phyloP scores from a whole-genome alignment of 2,797 vertebrate species.

The Eospalax fontanierii region DNA sequence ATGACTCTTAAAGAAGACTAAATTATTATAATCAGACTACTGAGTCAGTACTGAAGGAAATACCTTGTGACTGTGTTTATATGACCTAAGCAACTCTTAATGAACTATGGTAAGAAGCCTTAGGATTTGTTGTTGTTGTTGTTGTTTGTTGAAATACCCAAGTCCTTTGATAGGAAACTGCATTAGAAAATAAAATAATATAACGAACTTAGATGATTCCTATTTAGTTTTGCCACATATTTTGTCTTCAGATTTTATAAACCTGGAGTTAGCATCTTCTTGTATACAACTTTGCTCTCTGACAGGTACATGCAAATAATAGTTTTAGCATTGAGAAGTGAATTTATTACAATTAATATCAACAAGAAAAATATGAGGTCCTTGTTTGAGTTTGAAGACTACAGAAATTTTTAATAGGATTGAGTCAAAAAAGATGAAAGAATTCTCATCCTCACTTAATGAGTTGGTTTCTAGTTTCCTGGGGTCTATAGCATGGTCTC shows the following conservation, averaged over 20 bases:
- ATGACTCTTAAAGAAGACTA: too few species aligned
- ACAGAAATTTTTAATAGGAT: neutral
- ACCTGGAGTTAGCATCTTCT: neutral
- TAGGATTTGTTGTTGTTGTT: too few species aligned
- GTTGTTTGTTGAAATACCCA: neutral
- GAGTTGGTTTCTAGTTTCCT: neutral
- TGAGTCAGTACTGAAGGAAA: too few species aligned
- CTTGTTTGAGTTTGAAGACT: neutral
- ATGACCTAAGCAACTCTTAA: too few species aligned
- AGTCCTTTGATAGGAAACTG: neutral
- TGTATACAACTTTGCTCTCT: neutral
- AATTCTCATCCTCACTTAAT: neutral
- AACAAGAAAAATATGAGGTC: neutral
- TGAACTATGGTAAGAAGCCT: too few species aligned
- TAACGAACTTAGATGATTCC: neutral
- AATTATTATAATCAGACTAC: too few species aligned
- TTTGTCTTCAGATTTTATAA: constrained; percentile 22
- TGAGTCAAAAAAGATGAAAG: neutral
- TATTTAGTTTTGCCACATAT: neutral
- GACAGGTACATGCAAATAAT: neutral
- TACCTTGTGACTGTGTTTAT: too few species aligned
- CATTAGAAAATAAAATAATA: neutral
- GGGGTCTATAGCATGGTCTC: neutral
- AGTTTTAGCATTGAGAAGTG: neutral
- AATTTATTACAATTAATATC: neutral